Percentiles rank a stretch among this genome's conserved stretches.
Conservation (phyloP, 2,797 vertebrate genomes). For the Prionace glauca region DNA sequence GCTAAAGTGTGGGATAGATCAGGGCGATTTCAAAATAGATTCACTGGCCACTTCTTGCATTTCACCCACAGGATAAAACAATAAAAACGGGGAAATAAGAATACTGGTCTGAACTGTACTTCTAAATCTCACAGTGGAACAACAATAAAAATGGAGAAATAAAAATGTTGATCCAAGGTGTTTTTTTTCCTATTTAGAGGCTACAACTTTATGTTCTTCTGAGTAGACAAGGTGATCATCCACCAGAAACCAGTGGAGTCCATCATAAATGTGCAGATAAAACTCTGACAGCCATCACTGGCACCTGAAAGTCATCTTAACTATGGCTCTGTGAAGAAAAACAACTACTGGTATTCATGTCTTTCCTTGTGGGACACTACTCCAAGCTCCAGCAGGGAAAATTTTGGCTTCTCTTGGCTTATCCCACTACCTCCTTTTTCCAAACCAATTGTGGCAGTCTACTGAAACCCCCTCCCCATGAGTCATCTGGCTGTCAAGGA, state of each 20-base stretch:
- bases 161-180: neutral
- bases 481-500: neutral
- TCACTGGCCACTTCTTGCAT: neutral
- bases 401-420: neutral
- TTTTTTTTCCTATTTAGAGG: too few relatives aligned
- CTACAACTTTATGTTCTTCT: neutral
- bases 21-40: neutral
- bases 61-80: too few relatives aligned
- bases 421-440: too few relatives aligned
- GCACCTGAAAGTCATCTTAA: too few relatives aligned
- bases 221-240: neutral
- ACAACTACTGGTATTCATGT: neutral
- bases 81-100: too few relatives aligned
- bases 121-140: too few relatives aligned
- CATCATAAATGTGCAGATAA: neutral
- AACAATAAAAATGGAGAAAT: too few relatives aligned
- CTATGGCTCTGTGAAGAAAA: neutral
- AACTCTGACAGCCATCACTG: neutral
- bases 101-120: too few relatives aligned
- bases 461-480: neutral
- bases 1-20: neutral
- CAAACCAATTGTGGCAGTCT: neutral
- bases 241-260: neutral
- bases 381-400: neutral
- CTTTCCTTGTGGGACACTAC: neutral